Evolutionary conservation across 2,113 vertebrate species (phyloP).

Genomic region (Tragelaphus buxtoni): DNA sequence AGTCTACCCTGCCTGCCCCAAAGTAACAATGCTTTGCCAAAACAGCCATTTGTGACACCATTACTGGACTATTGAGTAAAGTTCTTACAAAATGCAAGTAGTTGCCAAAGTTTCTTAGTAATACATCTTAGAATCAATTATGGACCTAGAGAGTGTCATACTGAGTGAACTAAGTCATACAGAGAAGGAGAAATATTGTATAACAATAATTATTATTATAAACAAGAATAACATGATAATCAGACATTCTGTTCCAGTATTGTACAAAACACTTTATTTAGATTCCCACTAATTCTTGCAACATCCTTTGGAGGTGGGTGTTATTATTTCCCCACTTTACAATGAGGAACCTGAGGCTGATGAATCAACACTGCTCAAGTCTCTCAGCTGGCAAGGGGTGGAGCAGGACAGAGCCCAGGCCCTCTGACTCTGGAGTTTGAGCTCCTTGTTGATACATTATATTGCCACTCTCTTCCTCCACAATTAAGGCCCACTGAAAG

Average conservation of each 20-base stretch:
- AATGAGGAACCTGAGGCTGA: slow-evolving; percentile 26
- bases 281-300: slow-evolving; percentile 5
- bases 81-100: slow-evolving; percentile 41
- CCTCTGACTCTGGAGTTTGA: neutral
- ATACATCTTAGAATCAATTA: neutral
- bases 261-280: neutral
- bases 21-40: slow-evolving; percentile 22
- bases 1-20: neutral
- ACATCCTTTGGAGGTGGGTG: neutral
- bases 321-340: neutral
- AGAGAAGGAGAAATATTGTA: neutral
- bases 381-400: neutral
- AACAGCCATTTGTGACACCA: slow-evolving; percentile 25
- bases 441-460: neutral
- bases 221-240: neutral
- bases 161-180: neutral
- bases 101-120: slow-evolving; percentile 37
- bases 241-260: neutral
- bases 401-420: neutral
- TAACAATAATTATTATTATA: neutral
- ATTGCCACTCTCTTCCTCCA: neutral
- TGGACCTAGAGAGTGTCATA: neutral
- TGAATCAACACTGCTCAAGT: slow-evolving; percentile 6
- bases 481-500: neutral
- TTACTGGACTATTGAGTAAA: slow-evolving; percentile 23